Base-by-base conservation (phyloP, 2,113 vertebrate genomes). In the Spilogale gracilis region DNA sequence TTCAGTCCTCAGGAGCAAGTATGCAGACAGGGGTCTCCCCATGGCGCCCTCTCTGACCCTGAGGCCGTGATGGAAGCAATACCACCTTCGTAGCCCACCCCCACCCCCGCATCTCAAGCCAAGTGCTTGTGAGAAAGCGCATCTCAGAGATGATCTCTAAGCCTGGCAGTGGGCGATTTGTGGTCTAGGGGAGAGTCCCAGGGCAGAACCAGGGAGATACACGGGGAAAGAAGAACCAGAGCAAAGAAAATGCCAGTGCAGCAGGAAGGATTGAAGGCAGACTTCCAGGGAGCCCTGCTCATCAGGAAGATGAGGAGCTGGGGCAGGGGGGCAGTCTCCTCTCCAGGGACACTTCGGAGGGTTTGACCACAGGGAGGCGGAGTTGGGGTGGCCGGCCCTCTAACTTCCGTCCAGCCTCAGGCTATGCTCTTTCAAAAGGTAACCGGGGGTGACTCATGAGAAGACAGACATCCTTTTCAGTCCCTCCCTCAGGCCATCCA, bases 61-160 rank as follows among this genome's bases (percentile, higher is more conserved):
- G 16, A 90, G 60, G 23, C 54, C 20, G 9, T 54, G 11, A 7
- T 58, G 78, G 32, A 67, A 84, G 82, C 27, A 2, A 10, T 7
- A 38, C 38, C 38, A 38, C 38, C 38, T 38, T 38, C 38, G 38
- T 38, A 38, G 38, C 38, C 21, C 56, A 25, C 43, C 32, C 4
- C 21, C 4, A 1, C 6, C 6, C 32, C 56, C 20, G 65, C 56
- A 56, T 3, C 81, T 94, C 21, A 63, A 94, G 45, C 17, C 81
- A 89, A 69, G 45, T 2, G 17, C n/a, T 74, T 86, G 16, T 52
- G 45, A 83, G 74, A 94, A 86, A 69, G 60, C 5, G 0, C 48
- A 63, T 82, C 89, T 69, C 76, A 80, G 63, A 61, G 81, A 58
- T 32, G 45, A 30, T 25, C 78, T 89, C 20, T 27, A 93, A 93